Evolutionary conservation across 2,113 vertebrate genomes (phyloP), one percentile per base, ranked within the genome.

Genomic region (Lamprologus tigripictilis): DNA sequence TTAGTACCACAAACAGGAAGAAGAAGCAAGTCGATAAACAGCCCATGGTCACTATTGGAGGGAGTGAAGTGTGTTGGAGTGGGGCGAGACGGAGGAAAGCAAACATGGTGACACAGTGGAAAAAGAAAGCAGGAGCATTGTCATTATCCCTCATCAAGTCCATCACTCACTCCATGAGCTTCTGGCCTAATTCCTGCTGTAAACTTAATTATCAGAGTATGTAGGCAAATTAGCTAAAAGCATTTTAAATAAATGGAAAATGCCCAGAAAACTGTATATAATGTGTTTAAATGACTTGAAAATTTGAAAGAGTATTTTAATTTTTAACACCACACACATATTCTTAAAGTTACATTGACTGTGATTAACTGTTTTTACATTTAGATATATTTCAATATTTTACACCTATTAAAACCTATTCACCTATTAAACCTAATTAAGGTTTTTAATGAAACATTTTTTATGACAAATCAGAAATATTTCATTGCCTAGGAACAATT

Each of bases 1-100:
- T 95, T 91, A 94, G 92, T 90, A 94, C 91, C 92, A 90, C 93
- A 93, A 93, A 95, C 94, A 95, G 95, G 93, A 96, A 95, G 94
- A 82, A 93, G 90, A 87, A 91, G 90, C 81, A 90, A 90, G 93
- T 93, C 91, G 90, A 95, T 96, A 93, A 94, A 94, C 89, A 93
- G 91, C 88, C 91, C 90, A 87, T 88, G 89, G 91, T 94, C 84
- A 86, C 82, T 88, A 85, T 55, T 83, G 87, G 61, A 89, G 63
- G 78, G 61, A 88, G 85, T 40, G 90, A 82, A 28, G 84, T 81
- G 51, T 83, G 87, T 58, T 81, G 83, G 84, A 82, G 42, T 11
- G 66, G 82, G 80, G 37, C 3, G 17, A 79, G 54, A 86, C 1
- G 2, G 86, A 21, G 82, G 51, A 83, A 35, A 80, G 82, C 71